These are phyloP conservation scores for Cryptomyrus ogoouensis DNA, from an alignment of 2,113 vertebrate species.

Conservation along the genomic window DNA sequence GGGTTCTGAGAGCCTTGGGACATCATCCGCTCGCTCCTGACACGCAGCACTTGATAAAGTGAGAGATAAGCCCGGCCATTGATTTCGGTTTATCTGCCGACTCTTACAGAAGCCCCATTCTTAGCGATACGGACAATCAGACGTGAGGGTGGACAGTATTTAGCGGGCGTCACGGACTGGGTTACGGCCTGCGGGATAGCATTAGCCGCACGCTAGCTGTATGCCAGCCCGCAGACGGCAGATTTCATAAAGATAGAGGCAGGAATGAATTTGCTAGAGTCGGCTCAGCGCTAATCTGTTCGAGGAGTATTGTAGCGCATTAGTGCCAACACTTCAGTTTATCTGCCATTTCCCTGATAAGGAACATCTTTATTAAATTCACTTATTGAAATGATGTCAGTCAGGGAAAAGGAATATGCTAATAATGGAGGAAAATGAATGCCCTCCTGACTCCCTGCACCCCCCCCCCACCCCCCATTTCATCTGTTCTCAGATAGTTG, in stretches of 20 bases:
- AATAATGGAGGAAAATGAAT: conserved; percentile 50
- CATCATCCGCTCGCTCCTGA: neutral
- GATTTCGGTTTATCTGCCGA: neutral
- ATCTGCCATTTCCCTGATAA: conserved; percentile 72
- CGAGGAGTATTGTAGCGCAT: conserved; percentile 75
- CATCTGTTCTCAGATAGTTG: neutral
- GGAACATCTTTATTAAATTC: conserved; percentile 86
- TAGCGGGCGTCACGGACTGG: neutral
- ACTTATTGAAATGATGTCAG: conserved; percentile 71
- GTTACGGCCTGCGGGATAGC: conserved; percentile 45
- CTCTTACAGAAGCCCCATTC: neutral
- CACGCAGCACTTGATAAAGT: neutral
- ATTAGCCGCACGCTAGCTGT: conserved; percentile 62
- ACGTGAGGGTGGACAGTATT: neutral
- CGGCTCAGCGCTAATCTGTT: conserved; percentile 70
- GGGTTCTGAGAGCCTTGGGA: neutral
- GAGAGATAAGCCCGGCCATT: neutral
- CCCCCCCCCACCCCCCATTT: neutral
- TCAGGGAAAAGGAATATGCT: conserved; percentile 71
- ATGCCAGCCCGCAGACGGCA: conserved; percentile 71
- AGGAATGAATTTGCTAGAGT: conserved; percentile 69
- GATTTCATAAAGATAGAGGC: conserved; percentile 66
- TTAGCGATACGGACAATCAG: neutral
- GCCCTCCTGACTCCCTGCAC: neutral
- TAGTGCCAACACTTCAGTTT: conserved; percentile 75